Evolutionary conservation across 2,888 invertebrate species (phyloP).

Genomic region (Lymantria dispar): DNA sequence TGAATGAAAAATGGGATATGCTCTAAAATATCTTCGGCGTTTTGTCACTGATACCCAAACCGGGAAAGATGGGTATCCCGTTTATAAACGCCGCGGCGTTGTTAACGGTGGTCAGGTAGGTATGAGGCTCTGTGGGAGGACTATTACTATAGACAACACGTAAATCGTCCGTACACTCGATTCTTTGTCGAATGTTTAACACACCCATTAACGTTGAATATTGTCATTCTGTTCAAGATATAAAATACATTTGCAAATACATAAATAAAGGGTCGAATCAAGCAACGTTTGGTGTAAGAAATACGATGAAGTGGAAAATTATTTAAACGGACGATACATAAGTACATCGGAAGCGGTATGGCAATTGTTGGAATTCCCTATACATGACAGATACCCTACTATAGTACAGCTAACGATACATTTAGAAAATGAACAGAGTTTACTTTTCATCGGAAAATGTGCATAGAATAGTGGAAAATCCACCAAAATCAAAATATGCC

Average conservation of each 20-base stretch:
- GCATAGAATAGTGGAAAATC: neutral
- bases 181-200: too few species aligned
- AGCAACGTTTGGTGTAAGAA: too few species aligned
- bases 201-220: too few species aligned
- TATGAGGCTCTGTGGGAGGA: neutral
- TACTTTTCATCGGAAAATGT: slow-evolving; percentile 1
- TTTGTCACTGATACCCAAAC: slow-evolving; percentile 6
- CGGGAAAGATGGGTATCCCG: slow-evolving; percentile 7
- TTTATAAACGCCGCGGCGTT: neutral
- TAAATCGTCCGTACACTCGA: slow-evolving; percentile 4
- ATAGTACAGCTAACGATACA: slow-evolving; percentile 3
- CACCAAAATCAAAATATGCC: slow-evolving; percentile 1
- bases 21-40: slow-evolving; percentile 9
- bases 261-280: too few species aligned
- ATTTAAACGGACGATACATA: slow-evolving; percentile 6
- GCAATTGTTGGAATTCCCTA: slow-evolving; percentile 7
- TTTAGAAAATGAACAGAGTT: neutral
- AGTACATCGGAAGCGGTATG: slow-evolving; percentile 5
- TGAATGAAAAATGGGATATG: slow-evolving; percentile 30
- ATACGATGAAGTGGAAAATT: slow-evolving; percentile 7
- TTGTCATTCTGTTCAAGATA: too few species aligned
- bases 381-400: too few species aligned
- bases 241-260: too few species aligned
- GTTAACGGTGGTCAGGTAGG: neutral
- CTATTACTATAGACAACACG: slow-evolving; percentile 1